Base-by-base conservation (phyloP, 2,888 invertebrate genomes). In the Erebia epiphron region DNA sequence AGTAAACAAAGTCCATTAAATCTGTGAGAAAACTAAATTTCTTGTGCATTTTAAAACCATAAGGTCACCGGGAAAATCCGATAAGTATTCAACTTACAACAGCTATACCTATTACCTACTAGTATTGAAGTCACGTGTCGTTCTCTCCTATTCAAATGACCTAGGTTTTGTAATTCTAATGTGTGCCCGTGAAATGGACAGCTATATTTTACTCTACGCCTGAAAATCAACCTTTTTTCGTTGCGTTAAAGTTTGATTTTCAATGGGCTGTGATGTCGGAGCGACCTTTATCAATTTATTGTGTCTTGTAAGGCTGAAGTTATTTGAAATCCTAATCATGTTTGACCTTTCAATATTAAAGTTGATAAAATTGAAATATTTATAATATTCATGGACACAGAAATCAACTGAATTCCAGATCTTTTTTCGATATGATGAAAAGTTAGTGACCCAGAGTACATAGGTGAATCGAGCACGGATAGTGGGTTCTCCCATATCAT, bases 301-400 rank as follows among this genome's bases (percentile, higher is more conserved):
- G 1, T 54, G 56, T 61, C 60, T 41, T 57, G 35, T 43, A 35
- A 64, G 68, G 58, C 46, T 60, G 41, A 5, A 52, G 52, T n/a
- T 35, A 71, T 71, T 68, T 71, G 68, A 62, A 71, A 71, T 54
- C 49, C 68, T 68, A 71, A 71, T 71, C 68, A 71, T 61, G 61
- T n/a, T 18, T 62, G 63, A 68, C 68, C 68, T 71, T 71, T 65
- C 9, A 56, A 7, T 68, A 61, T 26, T 26, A 11, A 26, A 57
- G 70, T 49, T 64, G 21, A 63, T 69, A 56, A 9, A 16, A 52
- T 9, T 52, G 52, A n/a, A 52, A 16, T 16, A 52, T n/a, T n/a
- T 5, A n/a, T n/a, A n/a, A n/a, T n/a, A n/a, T 52, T 52, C 52
- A 52, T 52, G 52, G 49, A 49, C 4, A 49, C 49, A 9, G 52